Evolutionary conservation across 2,797 vertebrate genomes (phyloP).

Genomic region (Myiotriccus ornatus): DNA sequence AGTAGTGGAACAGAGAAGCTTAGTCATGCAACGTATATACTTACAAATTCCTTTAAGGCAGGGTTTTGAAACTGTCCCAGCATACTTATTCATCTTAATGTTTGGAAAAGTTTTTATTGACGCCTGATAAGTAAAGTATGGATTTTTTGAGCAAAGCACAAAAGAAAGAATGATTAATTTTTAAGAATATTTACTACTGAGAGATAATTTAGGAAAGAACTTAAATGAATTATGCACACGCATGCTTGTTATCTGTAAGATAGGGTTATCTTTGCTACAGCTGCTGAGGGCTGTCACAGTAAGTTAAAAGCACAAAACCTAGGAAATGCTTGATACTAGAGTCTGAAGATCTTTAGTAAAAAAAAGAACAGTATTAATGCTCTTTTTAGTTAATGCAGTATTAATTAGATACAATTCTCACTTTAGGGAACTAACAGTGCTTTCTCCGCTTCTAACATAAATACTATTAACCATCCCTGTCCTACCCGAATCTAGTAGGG

Average conservation of each 20-base stretch:
- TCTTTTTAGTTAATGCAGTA: too few relatives aligned
- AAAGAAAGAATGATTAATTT: background rate
- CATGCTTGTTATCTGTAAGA: background rate
- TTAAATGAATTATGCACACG: background rate
- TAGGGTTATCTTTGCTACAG: background rate
- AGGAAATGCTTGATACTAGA: background rate
- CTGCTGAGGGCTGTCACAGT: constrained; percentile 16
- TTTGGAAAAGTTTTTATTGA: background rate
- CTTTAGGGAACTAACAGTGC: background rate
- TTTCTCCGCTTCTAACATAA: background rate
- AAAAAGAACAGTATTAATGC: background rate
- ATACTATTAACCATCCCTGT: background rate
- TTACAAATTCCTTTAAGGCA: background rate
- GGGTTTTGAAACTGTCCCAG: background rate
- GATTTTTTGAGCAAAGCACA: background rate
- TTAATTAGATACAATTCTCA: background rate
- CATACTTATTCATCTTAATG: background rate
- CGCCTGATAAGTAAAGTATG: background rate
- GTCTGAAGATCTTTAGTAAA: background rate
- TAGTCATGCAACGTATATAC: background rate
- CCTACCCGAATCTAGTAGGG: background rate
- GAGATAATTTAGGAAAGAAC: background rate
- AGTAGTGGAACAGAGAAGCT: background rate
- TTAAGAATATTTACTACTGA: background rate
- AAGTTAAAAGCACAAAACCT: background rate